Evolutionary conservation across 2,113 vertebrate genomes (phyloP).

Genomic region (Trogon melanurus): DNA sequence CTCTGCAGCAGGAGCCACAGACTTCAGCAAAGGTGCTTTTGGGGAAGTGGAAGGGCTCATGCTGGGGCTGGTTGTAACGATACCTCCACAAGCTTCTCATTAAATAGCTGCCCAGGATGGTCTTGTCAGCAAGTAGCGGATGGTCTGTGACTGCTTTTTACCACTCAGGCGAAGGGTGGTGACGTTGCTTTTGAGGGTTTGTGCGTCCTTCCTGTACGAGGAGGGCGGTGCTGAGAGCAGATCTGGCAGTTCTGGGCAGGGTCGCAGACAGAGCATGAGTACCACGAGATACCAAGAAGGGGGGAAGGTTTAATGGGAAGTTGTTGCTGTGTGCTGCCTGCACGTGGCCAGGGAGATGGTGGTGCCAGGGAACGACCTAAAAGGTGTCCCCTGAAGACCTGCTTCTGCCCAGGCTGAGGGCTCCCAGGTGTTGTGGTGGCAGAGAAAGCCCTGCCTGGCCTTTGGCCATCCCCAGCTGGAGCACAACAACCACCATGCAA

Average conservation of each 20-base stretch:
- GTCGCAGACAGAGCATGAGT: rapidly evolving
- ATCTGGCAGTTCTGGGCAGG: neutral
- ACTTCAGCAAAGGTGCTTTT: neutral
- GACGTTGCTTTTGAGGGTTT: neutral
- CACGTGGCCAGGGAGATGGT: neutral
- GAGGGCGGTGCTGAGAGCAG: neutral
- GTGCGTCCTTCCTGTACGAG: neutral
- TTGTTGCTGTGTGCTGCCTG: rapidly evolving
- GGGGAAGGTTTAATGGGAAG: neutral
- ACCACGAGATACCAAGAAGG: neutral
- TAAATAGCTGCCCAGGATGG: neutral
- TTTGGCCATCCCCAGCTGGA: neutral
- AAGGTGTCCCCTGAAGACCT: neutral
- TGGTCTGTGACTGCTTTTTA: neutral
- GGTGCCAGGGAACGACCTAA: neutral
- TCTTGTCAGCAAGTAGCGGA: neutral
- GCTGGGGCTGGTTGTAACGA: neutral
- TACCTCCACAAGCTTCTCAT: neutral
- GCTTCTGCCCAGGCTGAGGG: neutral
- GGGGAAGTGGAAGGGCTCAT: neutral
- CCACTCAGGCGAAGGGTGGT: neutral
- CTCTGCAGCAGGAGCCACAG: neutral
- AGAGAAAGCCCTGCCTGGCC: neutral
- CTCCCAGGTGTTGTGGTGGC: neutral
- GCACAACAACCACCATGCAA: neutral